phyloP scores from a whole-genome alignment of 2,113 vertebrate genomes.

The Peucedramus taeniatus region DNA sequence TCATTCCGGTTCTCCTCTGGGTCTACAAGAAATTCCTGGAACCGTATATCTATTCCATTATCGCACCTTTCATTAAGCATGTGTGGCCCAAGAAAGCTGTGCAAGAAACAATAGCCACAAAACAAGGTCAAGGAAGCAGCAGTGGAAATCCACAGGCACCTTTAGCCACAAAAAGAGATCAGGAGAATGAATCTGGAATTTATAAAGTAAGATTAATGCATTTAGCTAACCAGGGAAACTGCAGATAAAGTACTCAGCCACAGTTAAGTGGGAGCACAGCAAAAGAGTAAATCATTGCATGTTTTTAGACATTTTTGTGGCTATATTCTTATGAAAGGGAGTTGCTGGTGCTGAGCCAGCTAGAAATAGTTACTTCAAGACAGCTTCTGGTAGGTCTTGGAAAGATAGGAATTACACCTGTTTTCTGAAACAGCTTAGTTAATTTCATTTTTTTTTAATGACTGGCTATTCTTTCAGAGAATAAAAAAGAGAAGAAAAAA shows the following conservation, averaged over 20 bases:
- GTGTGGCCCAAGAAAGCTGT: slow-evolving; percentile 84
- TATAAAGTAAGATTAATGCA: slow-evolving; percentile 67
- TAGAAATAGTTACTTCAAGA: neutral
- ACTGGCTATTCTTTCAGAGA: neutral
- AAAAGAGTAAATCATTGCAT: neutral
- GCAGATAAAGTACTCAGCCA: neutral
- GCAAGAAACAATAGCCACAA: slow-evolving; percentile 44
- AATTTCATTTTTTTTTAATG: neutral
- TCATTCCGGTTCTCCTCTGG: slow-evolving; percentile 93
- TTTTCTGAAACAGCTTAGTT: neutral
- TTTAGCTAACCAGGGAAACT: neutral
- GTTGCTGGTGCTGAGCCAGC: neutral
- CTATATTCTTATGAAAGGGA: neutral
- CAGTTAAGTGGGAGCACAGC: neutral
- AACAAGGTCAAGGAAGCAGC: slow-evolving; percentile 23
- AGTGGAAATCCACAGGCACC: neutral
- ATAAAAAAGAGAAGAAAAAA: neutral
- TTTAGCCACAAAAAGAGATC: neutral
- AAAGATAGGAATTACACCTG: neutral
- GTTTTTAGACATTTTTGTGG: neutral
- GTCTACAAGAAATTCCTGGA: slow-evolving; percentile 96
- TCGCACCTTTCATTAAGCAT: slow-evolving; percentile 80
- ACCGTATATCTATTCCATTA: slow-evolving; percentile 86
- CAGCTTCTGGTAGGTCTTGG: neutral
- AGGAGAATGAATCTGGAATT: neutral